Conservation (phyloP, 2,888 invertebrate species). For the Drosophila picticornis region DNA sequence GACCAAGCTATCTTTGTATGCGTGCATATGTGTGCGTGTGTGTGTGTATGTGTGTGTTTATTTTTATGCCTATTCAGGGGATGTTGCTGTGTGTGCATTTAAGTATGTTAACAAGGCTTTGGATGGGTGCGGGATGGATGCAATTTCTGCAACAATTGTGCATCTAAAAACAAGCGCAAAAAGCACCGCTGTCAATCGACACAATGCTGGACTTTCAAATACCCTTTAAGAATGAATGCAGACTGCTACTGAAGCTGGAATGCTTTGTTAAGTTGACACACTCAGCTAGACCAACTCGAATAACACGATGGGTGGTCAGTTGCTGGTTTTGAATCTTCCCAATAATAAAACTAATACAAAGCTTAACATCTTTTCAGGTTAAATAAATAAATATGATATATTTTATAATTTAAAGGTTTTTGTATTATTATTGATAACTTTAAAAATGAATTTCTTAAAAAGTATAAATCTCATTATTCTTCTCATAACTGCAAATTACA, state of each 20-base stretch:
- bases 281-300: background rate
- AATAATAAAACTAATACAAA: background rate
- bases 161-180: conserved; percentile 46
- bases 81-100: conserved; percentile 64
- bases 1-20: conserved; percentile 26
- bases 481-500: background rate
- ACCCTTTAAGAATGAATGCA: background rate
- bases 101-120: conserved; percentile 79
- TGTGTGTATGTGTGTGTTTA: conserved; percentile 40
- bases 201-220: background rate
- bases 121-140: conserved; percentile 31
- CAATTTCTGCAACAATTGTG: conserved; percentile 78
- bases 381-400: background rate
- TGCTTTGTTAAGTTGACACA: background rate
- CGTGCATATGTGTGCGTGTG: conserved; percentile 1
- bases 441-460: background rate
- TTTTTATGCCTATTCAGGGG: conserved; percentile 54
- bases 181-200: background rate
- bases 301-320: background rate
- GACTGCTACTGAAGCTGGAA: background rate
- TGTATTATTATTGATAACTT: background rate
- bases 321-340: background rate
- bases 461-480: accelerated
- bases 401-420: no score
- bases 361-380: accelerated